phyloP scores from a whole-genome alignment of 37 sponge, comb jelly and placozoan genomes.

The Corticium candelabrum region DNA sequence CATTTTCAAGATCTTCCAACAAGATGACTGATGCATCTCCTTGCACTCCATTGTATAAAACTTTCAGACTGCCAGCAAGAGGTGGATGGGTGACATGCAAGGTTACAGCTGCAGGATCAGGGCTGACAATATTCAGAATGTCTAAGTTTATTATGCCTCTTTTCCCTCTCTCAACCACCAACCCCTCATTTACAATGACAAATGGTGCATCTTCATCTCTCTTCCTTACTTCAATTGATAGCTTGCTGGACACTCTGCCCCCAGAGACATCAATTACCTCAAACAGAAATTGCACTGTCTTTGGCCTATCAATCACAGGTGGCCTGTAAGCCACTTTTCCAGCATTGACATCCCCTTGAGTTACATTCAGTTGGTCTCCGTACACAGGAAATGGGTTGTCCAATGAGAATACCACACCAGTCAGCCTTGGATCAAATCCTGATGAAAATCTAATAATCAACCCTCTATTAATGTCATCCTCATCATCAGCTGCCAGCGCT shows the following conservation, averaged over 20 bases:
- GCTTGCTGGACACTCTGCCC: neutral
- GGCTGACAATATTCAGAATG: neutral
- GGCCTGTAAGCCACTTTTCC: neutral
- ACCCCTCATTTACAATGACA: neutral
- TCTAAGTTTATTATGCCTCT: neutral
- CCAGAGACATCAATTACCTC: neutral
- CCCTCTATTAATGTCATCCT: neutral
- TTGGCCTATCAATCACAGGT: neutral
- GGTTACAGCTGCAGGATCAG: neutral
- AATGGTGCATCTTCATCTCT: no score
- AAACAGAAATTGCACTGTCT: neutral
- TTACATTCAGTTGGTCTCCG: neutral
- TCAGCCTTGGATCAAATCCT: neutral
- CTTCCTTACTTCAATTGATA: neutral
- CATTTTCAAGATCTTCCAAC: neutral
- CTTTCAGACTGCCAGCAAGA: neutral
- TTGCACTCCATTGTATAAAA: neutral
- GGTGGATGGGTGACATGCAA: neutral
- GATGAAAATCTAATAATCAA: neutral
- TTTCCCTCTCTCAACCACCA: neutral
- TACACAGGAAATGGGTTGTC: neutral
- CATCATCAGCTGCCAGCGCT: neutral
- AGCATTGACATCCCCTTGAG: neutral
- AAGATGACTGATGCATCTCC: neutral
- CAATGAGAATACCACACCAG: neutral